A percentile compares a stretch with the other conserved stretches of the same genome.
phyloP scores from a whole-genome alignment of 37 sponge, comb jelly and placozoan species.

The Petrosia ficiformis region DNA sequence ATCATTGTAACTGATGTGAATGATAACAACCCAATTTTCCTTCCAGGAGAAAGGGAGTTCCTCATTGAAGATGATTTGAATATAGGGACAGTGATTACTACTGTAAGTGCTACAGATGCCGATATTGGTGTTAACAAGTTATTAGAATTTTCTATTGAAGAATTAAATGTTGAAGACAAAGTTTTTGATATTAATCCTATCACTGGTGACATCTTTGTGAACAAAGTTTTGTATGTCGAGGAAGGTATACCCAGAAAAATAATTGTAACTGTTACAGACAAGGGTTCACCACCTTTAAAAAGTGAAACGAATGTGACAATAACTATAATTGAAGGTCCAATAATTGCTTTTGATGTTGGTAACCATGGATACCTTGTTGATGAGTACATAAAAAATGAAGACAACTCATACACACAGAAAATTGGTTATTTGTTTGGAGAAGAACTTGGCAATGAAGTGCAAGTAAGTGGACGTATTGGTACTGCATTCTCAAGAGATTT shows the following conservation, averaged over 20 bases:
- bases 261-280: conserved; percentile 35
- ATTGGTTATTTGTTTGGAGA: conserved; percentile 36
- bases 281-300: conserved; percentile 1
- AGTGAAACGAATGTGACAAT: conserved; percentile 1
- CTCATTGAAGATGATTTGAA: conserved; percentile 44
- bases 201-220: conserved; percentile 37
- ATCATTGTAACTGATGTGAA: conserved; percentile 36
- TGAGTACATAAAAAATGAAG: background rate
- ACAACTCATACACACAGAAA: conserved; percentile 15
- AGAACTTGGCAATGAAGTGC: conserved; percentile 19
- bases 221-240: background rate
- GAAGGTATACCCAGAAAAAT: background rate
- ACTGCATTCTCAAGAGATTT: conserved; percentile 5
- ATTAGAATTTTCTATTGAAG: conserved; percentile 25
- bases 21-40: conserved; percentile 58
- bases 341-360: conserved; percentile 13
- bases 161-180: background rate
- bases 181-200: conserved; percentile 34
- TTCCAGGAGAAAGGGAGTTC: background rate
- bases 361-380: conserved; percentile 34
- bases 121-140: conserved; percentile 53
- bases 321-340: conserved; percentile 39
- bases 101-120: conserved; percentile 50
- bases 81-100: conserved; percentile 20
- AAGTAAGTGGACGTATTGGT: conserved; percentile 21